phyloP scores from a whole-genome alignment of 2,888 invertebrate genomes.

The Augochlorella aurata region DNA sequence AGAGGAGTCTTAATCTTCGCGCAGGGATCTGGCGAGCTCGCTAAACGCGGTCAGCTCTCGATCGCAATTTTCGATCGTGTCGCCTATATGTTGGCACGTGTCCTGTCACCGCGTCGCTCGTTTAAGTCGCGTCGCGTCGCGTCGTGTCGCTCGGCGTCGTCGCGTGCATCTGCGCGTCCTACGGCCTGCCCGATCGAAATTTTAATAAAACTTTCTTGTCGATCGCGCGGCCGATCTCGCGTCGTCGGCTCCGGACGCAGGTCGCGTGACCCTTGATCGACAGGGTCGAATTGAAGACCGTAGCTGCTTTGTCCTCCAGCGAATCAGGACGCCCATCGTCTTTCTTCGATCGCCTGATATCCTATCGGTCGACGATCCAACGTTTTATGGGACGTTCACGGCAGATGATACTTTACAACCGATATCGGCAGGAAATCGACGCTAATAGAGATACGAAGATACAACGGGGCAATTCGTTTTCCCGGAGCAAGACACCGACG shows the following conservation, averaged over 20 bases:
- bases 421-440: background rate
- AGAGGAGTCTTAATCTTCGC: slow-evolving; percentile 48
- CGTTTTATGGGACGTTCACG: background rate
- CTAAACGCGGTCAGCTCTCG: slow-evolving; percentile 50
- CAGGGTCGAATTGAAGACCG: slow-evolving; percentile 21
- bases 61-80: slow-evolving; percentile 61
- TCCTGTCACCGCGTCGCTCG: slow-evolving; percentile 29
- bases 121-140: slow-evolving; percentile 10
- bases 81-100: slow-evolving; percentile 40
- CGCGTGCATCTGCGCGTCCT: slow-evolving; percentile 47
- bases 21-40: slow-evolving; percentile 45
- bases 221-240: slow-evolving; percentile 26
- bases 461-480: no score
- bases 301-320: background rate
- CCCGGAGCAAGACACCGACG: background rate
- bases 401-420: background rate
- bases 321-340: slow-evolving; percentile 1
- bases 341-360: slow-evolving; percentile 16
- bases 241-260: slow-evolving; percentile 13
- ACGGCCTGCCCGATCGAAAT: slow-evolving; percentile 32
- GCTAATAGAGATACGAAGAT: background rate
- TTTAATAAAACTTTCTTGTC: slow-evolving; percentile 38
- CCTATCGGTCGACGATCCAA: slow-evolving; percentile 3
- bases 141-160: background rate
- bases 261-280: slow-evolving; percentile 37